A percentile compares a stretch with the other conserved stretches of the same genome.
Conservation (phyloP, 2,888 invertebrate species). For the Carcina quercana region DNA sequence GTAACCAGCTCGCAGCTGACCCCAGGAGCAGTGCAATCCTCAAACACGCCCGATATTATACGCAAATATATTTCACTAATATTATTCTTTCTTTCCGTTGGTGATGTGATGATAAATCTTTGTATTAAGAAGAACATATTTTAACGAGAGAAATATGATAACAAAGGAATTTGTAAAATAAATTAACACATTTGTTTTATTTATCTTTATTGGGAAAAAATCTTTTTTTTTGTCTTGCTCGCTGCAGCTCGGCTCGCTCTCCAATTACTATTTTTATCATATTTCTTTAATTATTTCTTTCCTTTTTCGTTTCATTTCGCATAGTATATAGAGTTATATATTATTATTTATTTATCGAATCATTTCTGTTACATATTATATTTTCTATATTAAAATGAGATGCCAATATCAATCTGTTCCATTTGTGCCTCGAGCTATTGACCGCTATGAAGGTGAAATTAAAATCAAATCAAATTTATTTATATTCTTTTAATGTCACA, state of each 20-base stretch:
- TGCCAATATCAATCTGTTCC: conserved; percentile 57
- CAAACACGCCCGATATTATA: conserved; percentile 33
- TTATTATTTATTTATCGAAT: conserved; percentile 53
- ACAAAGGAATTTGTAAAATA: conserved; percentile 74
- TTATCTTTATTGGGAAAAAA: conserved; percentile 44
- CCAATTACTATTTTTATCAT: conserved; percentile 46
- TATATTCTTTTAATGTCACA: conserved; percentile 51
- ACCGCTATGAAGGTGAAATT: conserved; percentile 50
- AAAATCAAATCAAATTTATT: conserved; percentile 47
- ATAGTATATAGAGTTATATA: conserved; percentile 48
- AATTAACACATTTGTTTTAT: conserved; percentile 74
- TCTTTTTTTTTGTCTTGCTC: conserved; percentile 19
- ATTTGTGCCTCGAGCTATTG: conserved; percentile 63
- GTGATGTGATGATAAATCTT: conserved; percentile 70
- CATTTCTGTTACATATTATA: conserved; percentile 63
- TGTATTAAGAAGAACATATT: conserved; percentile 71
- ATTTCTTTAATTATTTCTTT: conserved; percentile 41
- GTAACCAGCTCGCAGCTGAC: conserved; percentile 27
- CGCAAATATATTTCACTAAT: conserved; percentile 38
- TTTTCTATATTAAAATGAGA: conserved; percentile 66
- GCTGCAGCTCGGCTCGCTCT: conserved; percentile 27
- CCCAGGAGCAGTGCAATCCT: conserved; percentile 24
- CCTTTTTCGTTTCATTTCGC: conserved; percentile 28
- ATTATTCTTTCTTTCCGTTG: conserved; percentile 52
- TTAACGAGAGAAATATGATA: conserved; percentile 74